Percentiles rank a stretch among this genome's conserved stretches.
Evolutionary conservation across 2,797 vertebrate species (phyloP).

Genomic region (Gorsachius magnificus): DNA sequence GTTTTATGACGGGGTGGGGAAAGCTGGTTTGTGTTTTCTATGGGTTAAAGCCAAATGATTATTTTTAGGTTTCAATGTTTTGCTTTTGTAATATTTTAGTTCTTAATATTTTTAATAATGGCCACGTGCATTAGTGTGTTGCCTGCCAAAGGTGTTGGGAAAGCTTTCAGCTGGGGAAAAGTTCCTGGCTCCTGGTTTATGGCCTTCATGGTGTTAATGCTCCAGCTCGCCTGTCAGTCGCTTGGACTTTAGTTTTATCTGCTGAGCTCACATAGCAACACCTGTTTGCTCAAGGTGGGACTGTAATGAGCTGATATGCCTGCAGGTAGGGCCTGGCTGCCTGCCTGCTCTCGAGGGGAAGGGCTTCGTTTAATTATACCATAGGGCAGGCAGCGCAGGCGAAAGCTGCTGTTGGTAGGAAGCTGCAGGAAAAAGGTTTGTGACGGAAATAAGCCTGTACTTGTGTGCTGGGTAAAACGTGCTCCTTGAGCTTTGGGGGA

Average conservation of each 20-base stretch:
- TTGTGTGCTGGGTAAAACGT: not conserved
- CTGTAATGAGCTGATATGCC: constrained; percentile 26
- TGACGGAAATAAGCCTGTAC: not conserved
- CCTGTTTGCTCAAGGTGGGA: constrained; percentile 78
- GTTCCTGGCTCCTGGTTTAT: not conserved
- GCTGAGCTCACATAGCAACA: constrained; percentile 60
- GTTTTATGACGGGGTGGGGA: not conserved
- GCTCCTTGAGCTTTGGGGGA: not conserved
- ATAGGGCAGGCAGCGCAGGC: not conserved
- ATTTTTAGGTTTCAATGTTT: not conserved
- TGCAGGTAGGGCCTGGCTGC: constrained; percentile 52
- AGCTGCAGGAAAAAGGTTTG: not conserved
- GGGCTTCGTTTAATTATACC: constrained; percentile 14
- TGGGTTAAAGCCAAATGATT: not conserved
- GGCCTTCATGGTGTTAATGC: not conserved
- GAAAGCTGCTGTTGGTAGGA: not conserved
- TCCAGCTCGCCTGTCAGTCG: not conserved
- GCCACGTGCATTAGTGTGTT: rapidly evolving
- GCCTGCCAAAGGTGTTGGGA: constrained; percentile 3
- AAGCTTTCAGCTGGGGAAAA: not conserved
- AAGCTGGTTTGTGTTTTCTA: not conserved
- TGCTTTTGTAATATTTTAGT: not conserved
- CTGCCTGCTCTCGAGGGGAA: constrained; percentile 7
- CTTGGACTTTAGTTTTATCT: constrained; percentile 25
- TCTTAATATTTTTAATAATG: not conserved